phyloP scores from a whole-genome alignment of 2,797 vertebrate genomes.

The Selene dorsalis region DNA sequence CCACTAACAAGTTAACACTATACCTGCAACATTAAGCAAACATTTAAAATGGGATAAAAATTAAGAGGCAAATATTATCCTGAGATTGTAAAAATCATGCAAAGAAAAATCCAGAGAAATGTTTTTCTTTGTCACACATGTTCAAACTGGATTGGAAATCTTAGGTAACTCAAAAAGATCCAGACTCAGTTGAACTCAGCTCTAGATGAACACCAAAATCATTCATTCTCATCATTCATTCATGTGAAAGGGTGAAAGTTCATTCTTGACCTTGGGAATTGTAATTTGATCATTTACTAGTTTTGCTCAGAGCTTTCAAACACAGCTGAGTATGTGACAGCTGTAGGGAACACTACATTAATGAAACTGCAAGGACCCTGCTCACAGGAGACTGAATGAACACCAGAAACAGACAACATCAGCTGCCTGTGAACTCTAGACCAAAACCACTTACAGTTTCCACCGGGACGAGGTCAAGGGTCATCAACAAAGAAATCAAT shows the following conservation, averaged over 20 bases:
- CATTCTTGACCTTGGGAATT: conserved; percentile 1
- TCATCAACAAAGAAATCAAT: neutral
- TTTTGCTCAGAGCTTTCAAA: neutral
- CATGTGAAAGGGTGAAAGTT: neutral
- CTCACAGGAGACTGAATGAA: neutral
- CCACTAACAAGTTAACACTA: neutral
- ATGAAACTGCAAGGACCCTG: neutral
- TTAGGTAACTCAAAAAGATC: neutral
- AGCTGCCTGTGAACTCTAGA: neutral
- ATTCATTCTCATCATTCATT: neutral
- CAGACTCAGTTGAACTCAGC: neutral
- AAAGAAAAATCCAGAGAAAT: too few species aligned
- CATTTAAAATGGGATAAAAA: too few species aligned
- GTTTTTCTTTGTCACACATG: too few species aligned
- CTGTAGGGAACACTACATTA: neutral
- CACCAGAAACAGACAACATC: neutral
- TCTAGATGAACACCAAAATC: neutral
- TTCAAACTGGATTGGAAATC: too few species aligned
- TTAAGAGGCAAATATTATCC: too few species aligned
- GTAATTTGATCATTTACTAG: conserved; percentile 1
- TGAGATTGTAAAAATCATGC: too few species aligned
- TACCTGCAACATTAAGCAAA: too few species aligned
- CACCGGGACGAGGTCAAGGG: neutral
- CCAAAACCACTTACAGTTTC: neutral
- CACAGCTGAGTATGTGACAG: neutral